Conservation (phyloP, 1,140 invertebrate species). For the Papilio aristodemus region DNA sequence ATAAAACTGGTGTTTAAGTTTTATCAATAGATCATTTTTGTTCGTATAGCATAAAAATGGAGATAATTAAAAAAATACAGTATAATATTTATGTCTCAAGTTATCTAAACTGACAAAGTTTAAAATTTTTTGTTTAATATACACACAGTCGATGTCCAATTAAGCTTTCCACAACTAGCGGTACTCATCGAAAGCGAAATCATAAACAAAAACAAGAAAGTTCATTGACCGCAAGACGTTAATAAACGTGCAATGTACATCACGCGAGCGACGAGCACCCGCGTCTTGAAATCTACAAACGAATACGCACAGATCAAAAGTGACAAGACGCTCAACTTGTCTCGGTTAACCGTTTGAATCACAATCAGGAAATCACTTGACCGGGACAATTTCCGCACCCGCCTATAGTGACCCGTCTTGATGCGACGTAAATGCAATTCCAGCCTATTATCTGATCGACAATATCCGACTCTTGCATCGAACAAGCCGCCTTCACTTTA, state of each 20-base stretch:
- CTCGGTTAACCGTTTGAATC: slow-evolving; percentile 8
- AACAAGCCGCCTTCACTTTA: slow-evolving; percentile 4
- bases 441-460: slow-evolving; percentile 32
- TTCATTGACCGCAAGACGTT: not conserved
- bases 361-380: slow-evolving; percentile 26
- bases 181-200: slow-evolving; percentile 2
- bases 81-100: no score
- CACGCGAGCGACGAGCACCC: not conserved
- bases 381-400: slow-evolving; percentile 8
- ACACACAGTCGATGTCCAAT: no score
- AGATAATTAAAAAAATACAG: no score
- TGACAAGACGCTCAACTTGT: not conserved
- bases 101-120: no score
- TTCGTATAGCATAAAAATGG: no score
- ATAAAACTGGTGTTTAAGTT: not conserved
- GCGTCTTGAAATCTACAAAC: not conserved
- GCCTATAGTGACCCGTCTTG: slow-evolving; percentile 11
- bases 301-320: slow-evolving; percentile 15
- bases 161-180: not conserved
- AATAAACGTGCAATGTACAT: slow-evolving; percentile 14
- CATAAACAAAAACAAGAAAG: not conserved
- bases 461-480: slow-evolving; percentile 30
- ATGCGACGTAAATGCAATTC: slow-evolving; percentile 30
- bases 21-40: no score
- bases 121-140: no score